Evolutionary conservation across 2,797 vertebrate genomes (phyloP), one percentile per base, ranked within the genome.

Genomic region (Buphagus erythrorhynchus): DNA sequence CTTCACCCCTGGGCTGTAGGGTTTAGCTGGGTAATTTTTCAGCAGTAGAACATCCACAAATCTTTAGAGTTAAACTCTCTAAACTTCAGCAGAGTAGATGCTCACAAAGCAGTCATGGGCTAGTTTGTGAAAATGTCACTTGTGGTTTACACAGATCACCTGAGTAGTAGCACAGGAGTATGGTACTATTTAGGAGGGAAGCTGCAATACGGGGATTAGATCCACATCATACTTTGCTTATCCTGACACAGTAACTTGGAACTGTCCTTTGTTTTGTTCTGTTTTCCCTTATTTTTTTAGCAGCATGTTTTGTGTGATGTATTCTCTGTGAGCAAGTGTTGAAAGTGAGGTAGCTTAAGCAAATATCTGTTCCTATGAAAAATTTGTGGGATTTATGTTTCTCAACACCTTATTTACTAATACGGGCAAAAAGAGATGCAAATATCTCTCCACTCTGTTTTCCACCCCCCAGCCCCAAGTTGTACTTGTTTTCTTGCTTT

Each of bases 281-380:
- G 28, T 71, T 86, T 93, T 66, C 36, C 28, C 52, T 88, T 42
- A 43, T 74, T 78, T 40, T 74, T 86, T 52, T 58, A 62, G 67
- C 63, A 81, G 63, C 5, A 3, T n/a, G 7, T 72, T 77, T 61
- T 77, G 5, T 49, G 75, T 71, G 51, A 76, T 1, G 4, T 1
- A 0, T 55, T 75, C 72, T 92, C 24, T 48, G 22, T 17, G 28
- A 85, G 55, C 4, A 10, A 76, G 31, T 17, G 51, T 38, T 92
- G 66, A 69, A 75, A 89, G 52, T 31, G 68, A 94, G 74, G 52
- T 88, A 71, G 11, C 57, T 82, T 87, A 83, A 31, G 49, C 42
- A 83, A 93, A 88, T 49, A 77, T 74, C 85, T 94, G 71, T 88
- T 91, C 61, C 48, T 74, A 24, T 54, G 49, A 87, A 94, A 91